Evolutionary conservation across 2,888 invertebrate genomes (phyloP), one percentile per base, ranked within the genome.

Genomic region (Stenoptilia bipunctidactyla): DNA sequence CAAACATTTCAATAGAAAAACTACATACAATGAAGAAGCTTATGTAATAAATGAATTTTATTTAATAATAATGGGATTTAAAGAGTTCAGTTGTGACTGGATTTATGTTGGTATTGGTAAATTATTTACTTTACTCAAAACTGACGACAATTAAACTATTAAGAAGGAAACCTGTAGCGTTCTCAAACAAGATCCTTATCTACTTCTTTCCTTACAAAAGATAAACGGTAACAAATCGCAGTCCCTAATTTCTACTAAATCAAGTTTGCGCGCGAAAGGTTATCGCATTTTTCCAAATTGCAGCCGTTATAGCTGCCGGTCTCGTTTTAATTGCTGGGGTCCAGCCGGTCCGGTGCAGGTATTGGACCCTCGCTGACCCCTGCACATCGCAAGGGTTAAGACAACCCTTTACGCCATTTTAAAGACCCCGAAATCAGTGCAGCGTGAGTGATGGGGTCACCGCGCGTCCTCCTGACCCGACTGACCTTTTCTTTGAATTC

Each of bases 391-490:
- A 49, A 52, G 49, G 63, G 80, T 79, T 75, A 64, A 56, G 44
- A 66, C 72, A 73, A 74, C 77, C 80, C 79, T 75, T 82, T 77
- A 77, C 69, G 65, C 68, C 65, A 67, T 58, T 71, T 70, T 77
- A 75, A 77, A 68, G 66, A 77, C 70, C 76, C 76, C 68, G 63
- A 80, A 80, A 76, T 76, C 66, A 66, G 55, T 76, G 76, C 80
- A 75, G 66, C 77, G 71, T 83, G 82, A 82, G 75, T 61, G 74
- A 83, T 80, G 72, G 80, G 85, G 84, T 84, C 84, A 57, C 66
- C 65, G 61, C 54, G 61, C 68, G 68, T 57, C 68, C 60, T 58
- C 45, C 64, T 84, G 82, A 82, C 79, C 79, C 61, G 42, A 66
- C 71, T 82, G 82, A 82, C 83, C 79, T 62, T 55, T 62, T 54